Evolutionary conservation across 1,140 invertebrate genomes (phyloP), one percentile per base, ranked within the genome.

Genomic region (Brachionus sp.): DNA sequence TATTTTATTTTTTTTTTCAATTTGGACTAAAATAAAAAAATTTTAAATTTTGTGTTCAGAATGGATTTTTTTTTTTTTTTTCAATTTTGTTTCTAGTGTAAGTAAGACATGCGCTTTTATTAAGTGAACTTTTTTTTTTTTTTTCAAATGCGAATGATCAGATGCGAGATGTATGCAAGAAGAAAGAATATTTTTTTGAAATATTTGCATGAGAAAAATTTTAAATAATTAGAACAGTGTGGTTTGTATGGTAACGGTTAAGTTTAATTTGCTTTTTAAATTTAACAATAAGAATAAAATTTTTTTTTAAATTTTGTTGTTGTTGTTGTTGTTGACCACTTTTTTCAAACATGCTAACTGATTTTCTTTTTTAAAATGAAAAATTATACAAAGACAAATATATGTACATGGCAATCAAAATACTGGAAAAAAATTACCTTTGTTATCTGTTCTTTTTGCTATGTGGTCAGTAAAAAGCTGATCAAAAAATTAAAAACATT

Each of bases 231-330:
- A 10, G 29, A 25, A 5, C 25, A 66, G 13, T 33, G 33, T 39
- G 66, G 66, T 70, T 39, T 70, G 33, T 70, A 70, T 70, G 66
- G 66, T 7, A 70, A 70, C 66, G 66, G 66, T 37, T 39, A 70
- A 16, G 66, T 70, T 70, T 16, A 39, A 35, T 70, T n/a, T 70
- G 66, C 66, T 29, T 12, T 64, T 57, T 2, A 3, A 29, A 29
- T 29, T 29, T 29, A 29, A 3, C 1, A 29, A 29, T 29, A 29
- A 29, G n/a, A n/a, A n/a, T n/a, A n/a, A n/a, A n/a, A n/a, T n/a
- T n/a, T n/a, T n/a, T n/a, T n/a, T n/a, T n/a, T n/a, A n/a, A n/a
- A n/a, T n/a, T n/a, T n/a, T n/a, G n/a, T n/a, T n/a, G n/a, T n/a
- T n/a, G n/a, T n/a, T n/a, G n/a, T n/a, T n/a, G n/a, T n/a, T n/a